Conservation (phyloP, 2,797 vertebrate genomes). For the Pyrocephalus nanus region DNA sequence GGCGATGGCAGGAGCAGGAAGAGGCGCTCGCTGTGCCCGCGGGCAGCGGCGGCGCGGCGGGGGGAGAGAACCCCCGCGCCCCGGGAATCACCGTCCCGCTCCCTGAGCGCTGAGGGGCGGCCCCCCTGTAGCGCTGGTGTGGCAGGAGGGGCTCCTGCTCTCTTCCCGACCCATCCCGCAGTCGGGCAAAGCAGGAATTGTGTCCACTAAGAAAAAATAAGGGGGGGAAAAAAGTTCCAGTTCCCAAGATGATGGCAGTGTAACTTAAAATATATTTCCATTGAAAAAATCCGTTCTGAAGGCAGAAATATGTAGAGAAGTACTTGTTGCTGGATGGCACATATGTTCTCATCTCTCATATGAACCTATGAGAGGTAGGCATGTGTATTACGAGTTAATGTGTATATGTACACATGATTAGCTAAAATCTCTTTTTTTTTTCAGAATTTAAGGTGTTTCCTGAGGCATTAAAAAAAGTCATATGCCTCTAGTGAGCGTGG, state of each 20-base stretch:
- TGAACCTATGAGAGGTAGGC: neutral
- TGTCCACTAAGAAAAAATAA: neutral
- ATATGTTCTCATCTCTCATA: neutral
- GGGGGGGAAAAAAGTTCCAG: neutral
- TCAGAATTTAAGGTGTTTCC: neutral
- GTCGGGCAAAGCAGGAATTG: neutral
- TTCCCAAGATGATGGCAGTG: neutral
- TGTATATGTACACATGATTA: neutral
- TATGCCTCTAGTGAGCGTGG: neutral
- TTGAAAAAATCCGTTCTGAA: neutral
- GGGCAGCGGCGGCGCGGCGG: accelerated
- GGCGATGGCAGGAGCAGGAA: neutral
- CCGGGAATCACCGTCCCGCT: accelerated
- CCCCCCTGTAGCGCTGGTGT: accelerated
- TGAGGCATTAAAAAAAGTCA: neutral
- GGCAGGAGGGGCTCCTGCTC: accelerated
- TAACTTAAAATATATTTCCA: neutral
- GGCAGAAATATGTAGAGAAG: neutral
- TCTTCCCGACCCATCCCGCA: neutral
- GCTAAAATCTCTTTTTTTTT: neutral
- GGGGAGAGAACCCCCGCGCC: neutral
- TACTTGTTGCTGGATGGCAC: neutral
- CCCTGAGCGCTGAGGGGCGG: accelerated
- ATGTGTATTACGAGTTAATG: neutral
- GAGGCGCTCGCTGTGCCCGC: neutral